phyloP scores from a whole-genome alignment of 2,797 vertebrate genomes.

The Salarias fasciatus region DNA sequence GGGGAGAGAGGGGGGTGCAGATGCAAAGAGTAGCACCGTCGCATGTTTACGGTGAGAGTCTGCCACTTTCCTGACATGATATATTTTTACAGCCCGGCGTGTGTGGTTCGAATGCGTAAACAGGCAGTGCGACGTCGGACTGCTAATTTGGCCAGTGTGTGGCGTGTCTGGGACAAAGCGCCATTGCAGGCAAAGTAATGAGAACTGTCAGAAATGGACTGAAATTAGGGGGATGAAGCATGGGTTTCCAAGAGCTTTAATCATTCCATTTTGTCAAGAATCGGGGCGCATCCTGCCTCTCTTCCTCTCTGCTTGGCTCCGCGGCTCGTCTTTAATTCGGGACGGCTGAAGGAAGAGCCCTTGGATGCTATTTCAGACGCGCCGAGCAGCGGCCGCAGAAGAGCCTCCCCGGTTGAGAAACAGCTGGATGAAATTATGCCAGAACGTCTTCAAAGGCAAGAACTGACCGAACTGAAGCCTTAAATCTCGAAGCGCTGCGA shows the following conservation, averaged over 20 bases:
- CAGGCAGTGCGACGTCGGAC: constrained; percentile 27
- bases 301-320: constrained; percentile 19
- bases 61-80: constrained; percentile 34
- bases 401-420: constrained; percentile 24
- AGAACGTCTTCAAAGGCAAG: constrained; percentile 26
- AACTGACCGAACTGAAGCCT: constrained; percentile 44
- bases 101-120: constrained; percentile 45
- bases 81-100: constrained; percentile 32
- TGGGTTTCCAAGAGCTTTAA: constrained; percentile 56
- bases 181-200: constrained; percentile 37
- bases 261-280: constrained; percentile 64
- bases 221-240: constrained; percentile 30
- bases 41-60: constrained; percentile 18
- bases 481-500: constrained; percentile 33
- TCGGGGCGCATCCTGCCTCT: constrained; percentile 38
- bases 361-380: constrained; percentile 47
- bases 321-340: constrained; percentile 50
- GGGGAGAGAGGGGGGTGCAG: constrained; percentile 13
- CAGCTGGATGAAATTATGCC: constrained; percentile 57
- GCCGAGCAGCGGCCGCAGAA: constrained; percentile 6
- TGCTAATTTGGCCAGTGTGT: constrained; percentile 45
- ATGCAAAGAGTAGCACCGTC: constrained; percentile 48
- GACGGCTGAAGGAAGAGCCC: constrained; percentile 28
- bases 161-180: constrained; percentile 30
- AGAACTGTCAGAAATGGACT: constrained; percentile 39